These are phyloP conservation scores for Anolis sagrei DNA, from an alignment of 2,113 vertebrate genomes.

Conservation along the genomic window DNA sequence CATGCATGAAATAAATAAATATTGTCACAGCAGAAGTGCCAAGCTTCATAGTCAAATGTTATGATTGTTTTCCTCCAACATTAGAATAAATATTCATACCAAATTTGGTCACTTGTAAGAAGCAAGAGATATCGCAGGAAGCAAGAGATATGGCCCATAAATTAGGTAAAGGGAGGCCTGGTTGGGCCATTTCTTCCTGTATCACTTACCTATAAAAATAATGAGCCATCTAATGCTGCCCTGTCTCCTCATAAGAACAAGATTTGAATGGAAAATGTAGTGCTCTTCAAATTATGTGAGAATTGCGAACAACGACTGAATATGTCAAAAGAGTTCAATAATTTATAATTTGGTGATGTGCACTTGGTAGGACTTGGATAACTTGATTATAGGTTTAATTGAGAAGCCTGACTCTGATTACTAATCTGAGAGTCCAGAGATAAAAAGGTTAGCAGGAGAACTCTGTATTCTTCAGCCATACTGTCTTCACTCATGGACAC, in stretches of 20 bases:
- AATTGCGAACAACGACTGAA: neutral
- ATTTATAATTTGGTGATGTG: constrained; percentile 29
- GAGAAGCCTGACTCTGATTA: constrained; percentile 31
- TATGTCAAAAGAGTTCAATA: constrained; percentile 28
- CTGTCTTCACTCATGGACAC: constrained; percentile 1
- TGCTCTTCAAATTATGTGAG: constrained; percentile 21
- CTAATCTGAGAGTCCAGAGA: constrained; percentile 15
- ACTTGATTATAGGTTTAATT: constrained; percentile 34
- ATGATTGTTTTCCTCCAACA: neutral
- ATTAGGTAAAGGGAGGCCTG: neutral
- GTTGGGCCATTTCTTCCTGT: neutral
- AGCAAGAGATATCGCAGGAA: neutral
- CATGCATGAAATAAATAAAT: no score
- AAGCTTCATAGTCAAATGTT: no score
- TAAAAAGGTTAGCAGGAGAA: constrained; percentile 13
- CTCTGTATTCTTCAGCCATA: neutral
- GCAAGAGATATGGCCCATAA: neutral
- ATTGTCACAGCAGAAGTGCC: no score
- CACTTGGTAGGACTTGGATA: constrained; percentile 18
- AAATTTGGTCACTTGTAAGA: neutral
- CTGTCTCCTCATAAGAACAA: neutral
- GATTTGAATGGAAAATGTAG: neutral
- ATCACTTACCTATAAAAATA: neutral
- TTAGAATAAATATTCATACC: neutral
- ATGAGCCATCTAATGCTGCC: constrained; percentile 9